Evolutionary conservation across 2,888 invertebrate genomes (phyloP), one percentile per base, ranked within the genome.

Genomic region (Periphyllus acericola): DNA sequence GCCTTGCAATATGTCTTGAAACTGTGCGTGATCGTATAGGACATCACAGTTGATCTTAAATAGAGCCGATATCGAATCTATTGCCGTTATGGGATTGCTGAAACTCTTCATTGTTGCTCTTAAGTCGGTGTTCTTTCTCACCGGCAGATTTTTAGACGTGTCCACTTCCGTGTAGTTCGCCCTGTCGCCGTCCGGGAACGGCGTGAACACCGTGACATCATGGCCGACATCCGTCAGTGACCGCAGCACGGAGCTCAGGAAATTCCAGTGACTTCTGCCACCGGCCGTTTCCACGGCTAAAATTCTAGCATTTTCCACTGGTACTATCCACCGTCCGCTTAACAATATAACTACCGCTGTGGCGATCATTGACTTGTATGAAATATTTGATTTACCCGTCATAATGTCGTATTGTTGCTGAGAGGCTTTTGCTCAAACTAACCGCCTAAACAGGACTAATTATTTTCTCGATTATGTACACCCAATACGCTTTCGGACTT

Each of bases 211-310:
- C 3, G 90, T 90, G 17, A 91, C 89, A 6, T 90, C 88, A 87
- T 91, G 91, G 25, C 91, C 91, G 21, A 90, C 88, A 11, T 90
- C 89, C 17, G 89, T 90, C 40, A 91, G 82, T 34, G 89, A 90
- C 9, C 89, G 84, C 29, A 90, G 89, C 1, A 91, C 85, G 3
- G 90, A 89, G 55, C 90, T 89, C 82, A 90, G 90, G 66, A 90
- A 90, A 74, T 90, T 90, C 78, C 90, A 90, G 79, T 91, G 90
- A 86, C 90, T 90, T 11, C 17, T 52, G 52, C 52, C 52, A 17
- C 52, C 52, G 14, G 17, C 14, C 52, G 52, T 52, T 52, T 52
- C 52, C 5, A 52, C 52, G 52, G 14, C 52, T 17, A 52, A 52
- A 2, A 52, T 52, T 17, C 52, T 52, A 1, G 68, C 68, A 11